A percentile compares a stretch with the other conserved stretches of the same genome.
These are phyloP conservation scores for Andrena fulva DNA, from an alignment of 2,888 invertebrate genomes.

Conservation along the genomic window DNA sequence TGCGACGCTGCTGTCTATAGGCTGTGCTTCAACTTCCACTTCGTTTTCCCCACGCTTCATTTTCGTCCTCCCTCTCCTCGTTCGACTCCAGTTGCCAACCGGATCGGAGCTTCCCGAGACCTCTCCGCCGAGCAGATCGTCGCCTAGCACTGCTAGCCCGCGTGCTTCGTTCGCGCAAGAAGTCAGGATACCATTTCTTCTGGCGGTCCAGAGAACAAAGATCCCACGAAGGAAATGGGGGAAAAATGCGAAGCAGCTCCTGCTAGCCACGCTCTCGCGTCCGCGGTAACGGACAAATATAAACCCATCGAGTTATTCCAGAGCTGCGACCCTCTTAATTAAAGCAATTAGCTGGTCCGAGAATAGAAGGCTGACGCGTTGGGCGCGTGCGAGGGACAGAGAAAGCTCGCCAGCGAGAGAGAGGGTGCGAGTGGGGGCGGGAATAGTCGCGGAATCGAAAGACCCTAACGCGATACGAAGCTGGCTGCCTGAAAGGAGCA, in stretches of 20 bases:
- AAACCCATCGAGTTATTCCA: slow-evolving; percentile 79
- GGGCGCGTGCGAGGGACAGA: slow-evolving; percentile 25
- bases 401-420: slow-evolving; percentile 28
- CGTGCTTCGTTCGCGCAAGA: not conserved
- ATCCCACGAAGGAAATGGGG: not conserved
- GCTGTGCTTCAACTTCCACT: slow-evolving; percentile 44
- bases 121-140: slow-evolving; percentile 17
- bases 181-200: too few species aligned
- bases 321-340: slow-evolving; percentile 81
- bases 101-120: slow-evolving; percentile 36
- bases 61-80: not conserved
- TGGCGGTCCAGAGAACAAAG: not conserved
- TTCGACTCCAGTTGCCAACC: slow-evolving; percentile 49
- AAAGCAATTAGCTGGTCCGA: slow-evolving; percentile 80
- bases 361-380: slow-evolving; percentile 79
- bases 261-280: slow-evolving; percentile 78
- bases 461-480: too few species aligned
- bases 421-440: too few species aligned
- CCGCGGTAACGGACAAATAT: slow-evolving; percentile 75
- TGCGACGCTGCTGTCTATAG: slow-evolving; percentile 7
- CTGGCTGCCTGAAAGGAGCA: not conserved
- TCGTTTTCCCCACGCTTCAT: slow-evolving; percentile 21
- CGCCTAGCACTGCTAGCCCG: not conserved
- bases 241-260: slow-evolving; percentile 42
- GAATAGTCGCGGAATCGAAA: too few species aligned